Evolutionary conservation across 2,113 vertebrate species (phyloP), one percentile per base, ranked within the genome.

Genomic region (Halcyon malimbica): DNA sequence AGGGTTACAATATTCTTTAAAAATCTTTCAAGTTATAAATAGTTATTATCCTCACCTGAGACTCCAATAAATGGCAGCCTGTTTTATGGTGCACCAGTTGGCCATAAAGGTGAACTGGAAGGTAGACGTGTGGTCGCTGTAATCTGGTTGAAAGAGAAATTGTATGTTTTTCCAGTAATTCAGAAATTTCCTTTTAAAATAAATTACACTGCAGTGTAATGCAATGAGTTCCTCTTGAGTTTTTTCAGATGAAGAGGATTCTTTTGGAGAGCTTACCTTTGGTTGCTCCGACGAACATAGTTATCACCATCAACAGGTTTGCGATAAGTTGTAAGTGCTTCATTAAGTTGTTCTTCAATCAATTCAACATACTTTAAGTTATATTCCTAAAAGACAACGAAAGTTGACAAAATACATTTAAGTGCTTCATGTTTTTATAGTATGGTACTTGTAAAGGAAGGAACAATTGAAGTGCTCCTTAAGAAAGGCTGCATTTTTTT

Each of bases 81-180:
- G 99, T 99, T 98, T 99, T 99, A 97, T 99, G 99, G 65, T 99
- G 99, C 77, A 99, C 99, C 94, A 99, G 98, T 93, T 99, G 99
- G 93, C 99, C 99, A 62, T 99, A 99, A 95, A 99, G 98, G 97
- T 99, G 99, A 97, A 99, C 98, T 51, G 99, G 99, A 62, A 99
- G 97, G 98, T 99, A 99, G 87, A 99, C 99, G 62, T 99, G 99
- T 95, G 99, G 99, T 97, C 99, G 98, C 90, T 99, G 99, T 98
- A 99, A 99, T 98, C 99, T 99, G 95, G 35, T 25, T 78, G 65
- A 94, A 94, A 97, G 9, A 97, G 80, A 96, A 95, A 96, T 65
- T 2, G 74, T 5, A 59, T 26, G 5, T n/a, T 91, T 96, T 69
- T 29, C 50, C 19, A 91, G 37, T 13, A 83, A 67, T 83, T 83